phyloP scores from a whole-genome alignment of 2,888 invertebrate genomes.

The Perithous albicinctus region DNA sequence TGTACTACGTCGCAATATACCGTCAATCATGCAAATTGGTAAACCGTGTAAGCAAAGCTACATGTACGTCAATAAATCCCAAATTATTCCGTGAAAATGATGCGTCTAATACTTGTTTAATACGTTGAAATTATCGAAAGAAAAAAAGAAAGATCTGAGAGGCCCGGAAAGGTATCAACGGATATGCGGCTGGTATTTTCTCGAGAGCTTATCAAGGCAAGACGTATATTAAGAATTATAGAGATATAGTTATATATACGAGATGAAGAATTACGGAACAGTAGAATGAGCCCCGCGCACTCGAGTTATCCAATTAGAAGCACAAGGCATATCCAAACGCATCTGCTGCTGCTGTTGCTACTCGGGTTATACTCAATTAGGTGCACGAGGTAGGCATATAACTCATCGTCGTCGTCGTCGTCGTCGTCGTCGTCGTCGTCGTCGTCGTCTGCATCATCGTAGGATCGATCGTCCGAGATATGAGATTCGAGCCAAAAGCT shows the following conservation, averaged over 20 bases:
- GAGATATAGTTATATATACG: neutral
- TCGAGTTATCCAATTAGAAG: conserved; percentile 47
- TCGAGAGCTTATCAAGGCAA: neutral
- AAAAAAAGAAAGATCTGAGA: neutral
- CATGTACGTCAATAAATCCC: conserved; percentile 24
- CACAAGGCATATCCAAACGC: conserved; percentile 29
- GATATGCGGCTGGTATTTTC: neutral
- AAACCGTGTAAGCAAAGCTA: conserved; percentile 45
- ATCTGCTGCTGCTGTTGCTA: conserved; percentile 32
- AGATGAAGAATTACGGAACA: neutral
- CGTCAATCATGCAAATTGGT: conserved; percentile 68
- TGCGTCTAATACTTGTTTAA: conserved; percentile 9
- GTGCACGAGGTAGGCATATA: conserved; percentile 11
- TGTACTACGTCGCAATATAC: conserved; percentile 51
- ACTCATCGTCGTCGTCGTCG: conserved; percentile 24
- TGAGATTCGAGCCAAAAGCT: conserved; percentile 28
- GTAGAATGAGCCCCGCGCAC: conserved; percentile 1
- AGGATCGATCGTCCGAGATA: conserved; percentile 36
- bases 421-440: conserved; percentile 13
- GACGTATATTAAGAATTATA: neutral
- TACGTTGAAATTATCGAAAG: conserved; percentile 3
- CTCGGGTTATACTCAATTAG: conserved; percentile 47
- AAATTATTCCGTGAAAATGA: conserved; percentile 18
- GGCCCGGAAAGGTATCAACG: neutral
- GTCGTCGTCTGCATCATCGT: conserved; percentile 11